phyloP scores from a whole-genome alignment of 2,888 invertebrate species.

The Nycteola revayana region DNA sequence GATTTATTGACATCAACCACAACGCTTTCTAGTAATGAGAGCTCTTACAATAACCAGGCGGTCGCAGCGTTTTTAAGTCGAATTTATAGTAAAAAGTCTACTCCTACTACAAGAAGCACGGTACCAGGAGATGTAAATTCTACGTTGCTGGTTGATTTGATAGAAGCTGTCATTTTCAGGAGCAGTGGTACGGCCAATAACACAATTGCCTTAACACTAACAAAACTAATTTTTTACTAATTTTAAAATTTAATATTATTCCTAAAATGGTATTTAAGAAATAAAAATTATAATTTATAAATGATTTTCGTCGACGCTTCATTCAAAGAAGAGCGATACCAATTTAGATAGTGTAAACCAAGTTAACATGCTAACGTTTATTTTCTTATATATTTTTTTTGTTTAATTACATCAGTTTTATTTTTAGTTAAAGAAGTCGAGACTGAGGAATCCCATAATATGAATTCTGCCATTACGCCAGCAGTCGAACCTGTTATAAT shows the following conservation, averaged over 20 bases:
- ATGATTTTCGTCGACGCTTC: too few relatives aligned
- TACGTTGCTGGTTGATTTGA: slow-evolving; percentile 67
- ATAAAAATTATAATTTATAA: too few relatives aligned
- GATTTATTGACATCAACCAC: slow-evolving; percentile 48
- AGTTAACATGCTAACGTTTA: too few relatives aligned
- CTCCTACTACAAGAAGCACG: slow-evolving; percentile 44
- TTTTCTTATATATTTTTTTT: not conserved
- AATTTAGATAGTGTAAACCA: too few relatives aligned
- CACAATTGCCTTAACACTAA: too few relatives aligned
- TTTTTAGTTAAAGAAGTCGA: too few relatives aligned
- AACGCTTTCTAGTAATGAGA: slow-evolving; percentile 33
- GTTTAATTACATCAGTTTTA: too few relatives aligned
- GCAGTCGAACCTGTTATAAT: slow-evolving; percentile 57
- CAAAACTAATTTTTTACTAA: too few relatives aligned
- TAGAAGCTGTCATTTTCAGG: slow-evolving; percentile 73
- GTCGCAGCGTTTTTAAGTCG: slow-evolving; percentile 60
- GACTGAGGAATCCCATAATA: slow-evolving; percentile 20
- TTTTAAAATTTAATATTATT: too few relatives aligned
- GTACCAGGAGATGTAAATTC: slow-evolving; percentile 61
- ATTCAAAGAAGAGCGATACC: too few relatives aligned
- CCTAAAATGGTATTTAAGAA: too few relatives aligned
- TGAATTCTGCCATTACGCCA: slow-evolving; percentile 28
- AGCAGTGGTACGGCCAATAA: slow-evolving; percentile 61
- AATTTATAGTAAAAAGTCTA: slow-evolving; percentile 59
- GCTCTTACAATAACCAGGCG: slow-evolving; percentile 49